A percentile compares a stretch with the other conserved stretches of the same genome.
phyloP scores from a whole-genome alignment of 1,140 invertebrate species.

The Myzus persicae region DNA sequence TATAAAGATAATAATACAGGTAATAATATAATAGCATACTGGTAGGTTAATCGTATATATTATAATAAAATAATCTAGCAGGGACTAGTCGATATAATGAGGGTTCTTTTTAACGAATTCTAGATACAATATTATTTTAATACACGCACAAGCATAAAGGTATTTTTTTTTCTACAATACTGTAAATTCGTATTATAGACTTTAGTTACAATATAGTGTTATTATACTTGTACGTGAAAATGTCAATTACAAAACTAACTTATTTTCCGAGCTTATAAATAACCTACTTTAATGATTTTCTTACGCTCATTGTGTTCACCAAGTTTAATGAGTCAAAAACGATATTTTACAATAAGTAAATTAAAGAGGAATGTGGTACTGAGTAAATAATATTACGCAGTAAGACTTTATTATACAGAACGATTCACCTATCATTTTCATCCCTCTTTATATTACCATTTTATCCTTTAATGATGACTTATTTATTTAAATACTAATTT shows the following conservation, averaged over 20 bases:
- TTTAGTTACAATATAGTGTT: background rate
- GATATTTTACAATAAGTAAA: background rate
- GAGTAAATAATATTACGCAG: too few relatives aligned
- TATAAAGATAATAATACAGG: too few relatives aligned
- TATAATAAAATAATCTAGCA: background rate
- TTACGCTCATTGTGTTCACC: background rate
- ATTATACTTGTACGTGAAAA: background rate
- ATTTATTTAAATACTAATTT: too few relatives aligned
- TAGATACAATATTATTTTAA: background rate
- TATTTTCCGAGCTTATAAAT: background rate
- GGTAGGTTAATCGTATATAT: background rate
- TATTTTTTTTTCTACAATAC: background rate
- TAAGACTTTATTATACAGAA: too few relatives aligned
- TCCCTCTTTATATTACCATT: too few relatives aligned
- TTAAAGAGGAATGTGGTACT: background rate
- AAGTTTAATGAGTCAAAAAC: background rate
- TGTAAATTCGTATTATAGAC: background rate
- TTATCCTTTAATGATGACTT: too few relatives aligned
- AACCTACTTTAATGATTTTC: background rate
- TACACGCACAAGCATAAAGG: accelerated
- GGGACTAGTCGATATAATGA: background rate
- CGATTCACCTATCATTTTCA: too few relatives aligned
- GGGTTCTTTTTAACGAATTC: background rate
- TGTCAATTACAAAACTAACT: background rate
- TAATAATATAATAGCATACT: background rate